Base-by-base conservation (phyloP, 2,113 vertebrate genomes). In the Cryptomyrus ogoouensis region DNA sequence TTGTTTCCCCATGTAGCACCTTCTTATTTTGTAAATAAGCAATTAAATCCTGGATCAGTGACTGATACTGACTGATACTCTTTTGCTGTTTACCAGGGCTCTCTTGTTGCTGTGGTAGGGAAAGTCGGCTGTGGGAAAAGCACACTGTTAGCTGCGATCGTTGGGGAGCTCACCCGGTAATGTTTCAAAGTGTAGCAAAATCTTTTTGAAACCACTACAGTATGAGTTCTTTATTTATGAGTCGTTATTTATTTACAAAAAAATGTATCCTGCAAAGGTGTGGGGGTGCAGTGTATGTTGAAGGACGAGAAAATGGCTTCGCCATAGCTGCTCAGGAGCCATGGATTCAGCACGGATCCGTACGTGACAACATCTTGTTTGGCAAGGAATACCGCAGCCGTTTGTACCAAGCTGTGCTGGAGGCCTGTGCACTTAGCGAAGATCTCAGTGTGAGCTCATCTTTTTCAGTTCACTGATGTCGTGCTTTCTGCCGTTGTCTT, bases 71-170 rank as follows among this genome's bases (percentile, higher is more conserved):
- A 21, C 15, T 5, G 17, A 5, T 19, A 53, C 24, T 52, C 13
- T 53, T 13, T 77, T 27, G 92, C 87, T 92, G 46, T 89, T 46
- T 27, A 12, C 0, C 93, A 99, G 98, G 98, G 98, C 9, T 94
- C 94, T 47, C 95, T 99, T 85, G 95, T 99, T 0, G 98, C 96
- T 0, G 95, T 99, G 88, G 96, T 99, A 90, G 98, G 98, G 12
- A 98, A 98, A 90, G 98, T 99, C 0, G 98, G 98, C 91, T 98
- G 97, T 91, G 98, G 98, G 39, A 99, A 99, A 94, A 99, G 97
- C 80, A 97, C 98, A 1, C 92, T 99, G 66, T 93, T 99, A 92
- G 96, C 98, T 3, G 98, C 98, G 24, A 94, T 99, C 53, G 94
- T 97, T 3, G 98, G 98, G 93, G 98, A 99, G 84, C 97, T 99